Base-by-base conservation (phyloP, 2,113 vertebrate genomes). In the Alethe castanea region DNA sequence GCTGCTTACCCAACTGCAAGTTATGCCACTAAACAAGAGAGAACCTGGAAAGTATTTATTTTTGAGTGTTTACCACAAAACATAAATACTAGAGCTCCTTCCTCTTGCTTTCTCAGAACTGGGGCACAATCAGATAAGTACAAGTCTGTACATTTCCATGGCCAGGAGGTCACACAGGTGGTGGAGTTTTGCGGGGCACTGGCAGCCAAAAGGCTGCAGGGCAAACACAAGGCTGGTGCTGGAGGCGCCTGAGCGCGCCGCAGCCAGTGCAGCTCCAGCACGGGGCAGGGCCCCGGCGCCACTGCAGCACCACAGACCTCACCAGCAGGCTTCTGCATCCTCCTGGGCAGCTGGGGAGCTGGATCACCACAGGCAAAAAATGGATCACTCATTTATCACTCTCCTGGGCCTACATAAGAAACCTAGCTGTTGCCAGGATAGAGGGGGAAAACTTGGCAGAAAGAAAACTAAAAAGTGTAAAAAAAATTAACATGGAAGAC, bases 131-230 rank as follows among this genome's bases (percentile, higher is more conserved):
- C 6, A 57, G 92, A 35, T 70, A 92, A 92, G 57, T 15, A 72
- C 54, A 73, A 74, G 88, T 45, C 82, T 83, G 78, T 7, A 31
- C 40, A 83, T 94, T 70, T 78, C 62, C 42, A 42, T 1, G 79
- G 67, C 91, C 88, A 78, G 92, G 76, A 60, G 80, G 52, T 60
- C 74, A 26, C 79, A 67, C 28, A 74, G 90, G 87, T 13, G 1
- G 66, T 20, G 40, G 90, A 81, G 79, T 73, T 81, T 93, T 94
- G 88, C 11, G 8, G 12, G 6, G 6, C 2, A 1, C 62, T 71
- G 92, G 91, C 59, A 71, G 88, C 86, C 83, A 84, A 33, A 48
- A 62, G 44, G 94, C 95, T 86, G 85, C 71, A 60, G 87, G 81
- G 87, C 33, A 81, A 85, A 73, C 91, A 56, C 66, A 25, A 5